Evolutionary conservation across 2,797 vertebrate species (phyloP), one percentile per base, ranked within the genome.

Genomic region (Alectoris magna): DNA sequence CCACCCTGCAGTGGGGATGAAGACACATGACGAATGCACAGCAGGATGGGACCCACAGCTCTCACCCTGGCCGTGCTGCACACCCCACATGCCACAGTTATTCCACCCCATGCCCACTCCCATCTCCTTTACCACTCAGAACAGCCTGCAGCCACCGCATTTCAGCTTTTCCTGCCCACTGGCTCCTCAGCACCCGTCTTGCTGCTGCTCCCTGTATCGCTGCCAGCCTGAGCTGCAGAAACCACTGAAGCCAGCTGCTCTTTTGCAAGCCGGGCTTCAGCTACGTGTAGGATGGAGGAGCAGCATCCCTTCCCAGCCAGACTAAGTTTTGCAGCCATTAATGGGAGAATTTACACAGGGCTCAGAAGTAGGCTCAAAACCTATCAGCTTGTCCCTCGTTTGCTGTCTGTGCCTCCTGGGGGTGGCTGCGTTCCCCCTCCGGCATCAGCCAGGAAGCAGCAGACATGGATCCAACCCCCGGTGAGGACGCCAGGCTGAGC

Each of bases 51-150:
- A 21, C 18, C 4, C 27, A 13, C 14, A 64, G 62, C 12, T 14
- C 39, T 19, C 39, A 6, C 7, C 49, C 62, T 2, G 16, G 36
- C 41, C 7, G 0, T n/a, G 58, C 53, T 11, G 0, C 1, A 10
- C 8, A 3, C 22, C n/a, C 38, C 83, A 44, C 0, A 2, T 46
- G 63, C 10, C 69, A 39, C 46, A 4, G 67, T 62, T 26, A n/a
- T 62, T 17, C 41, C 36, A 3, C 43, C 31, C 46, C 0, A 0
- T 15, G 26, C 13, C 58, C 5, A 0, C 3, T 34, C 36, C 69
- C 1, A 0, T 36, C 24, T 41, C 7, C 74, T 44, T 11, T 11
- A 63, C 44, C 53, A 48, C 31, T 53, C 41, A 64, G 23, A 39
- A 59, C 1, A 7, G 38, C 67, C 44, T 13, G 4, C 24, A 67